Percentiles rank a stretch among this genome's conserved stretches.
Evolutionary conservation across 1,140 invertebrate genomes (phyloP).

Genomic region (Bursaphelenchus mucronatus): DNA sequence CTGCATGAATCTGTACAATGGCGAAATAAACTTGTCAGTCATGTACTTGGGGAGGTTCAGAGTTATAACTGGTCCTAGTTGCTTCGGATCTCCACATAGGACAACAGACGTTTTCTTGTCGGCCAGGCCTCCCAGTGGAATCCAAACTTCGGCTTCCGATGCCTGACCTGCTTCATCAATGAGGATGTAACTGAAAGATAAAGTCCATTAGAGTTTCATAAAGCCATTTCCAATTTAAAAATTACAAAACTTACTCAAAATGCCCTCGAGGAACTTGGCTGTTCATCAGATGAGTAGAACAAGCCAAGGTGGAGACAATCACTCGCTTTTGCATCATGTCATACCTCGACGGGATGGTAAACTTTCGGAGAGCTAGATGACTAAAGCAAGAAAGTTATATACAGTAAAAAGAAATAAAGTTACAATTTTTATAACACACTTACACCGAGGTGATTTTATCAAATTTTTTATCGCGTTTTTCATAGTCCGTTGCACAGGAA

Average conservation of each 20-base stretch:
- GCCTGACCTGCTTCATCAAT: slow-evolving; percentile 19
- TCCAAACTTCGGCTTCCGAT: slow-evolving; percentile 19
- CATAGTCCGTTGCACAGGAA: too few relatives aligned
- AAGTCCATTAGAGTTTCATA: too few relatives aligned
- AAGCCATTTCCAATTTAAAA: not conserved
- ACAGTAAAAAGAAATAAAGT: too few relatives aligned
- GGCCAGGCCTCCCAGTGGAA: slow-evolving; percentile 12
- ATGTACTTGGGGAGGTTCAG: slow-evolving; percentile 3
- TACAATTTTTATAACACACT: too few relatives aligned
- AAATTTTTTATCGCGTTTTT: too few relatives aligned
- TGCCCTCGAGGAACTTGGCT: not conserved
- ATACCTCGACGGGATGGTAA: not conserved
- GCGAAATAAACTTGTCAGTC: slow-evolving; percentile 9
- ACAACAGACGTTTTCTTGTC: slow-evolving; percentile 10
- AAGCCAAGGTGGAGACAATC: slow-evolving; percentile 9
- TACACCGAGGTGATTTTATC: too few relatives aligned
- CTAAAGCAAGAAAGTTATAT: too few relatives aligned
- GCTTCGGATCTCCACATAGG: slow-evolving; percentile 9
- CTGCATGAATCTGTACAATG: slow-evolving; percentile 9
- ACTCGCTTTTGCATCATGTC: slow-evolving; percentile 3
- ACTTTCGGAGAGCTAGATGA: too few relatives aligned
- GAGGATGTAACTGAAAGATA: slow-evolving; percentile 14
- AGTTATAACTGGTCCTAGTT: slow-evolving; percentile 8
- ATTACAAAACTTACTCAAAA: slow-evolving; percentile 8
- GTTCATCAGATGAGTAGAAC: slow-evolving; percentile 7